These are phyloP conservation scores for Anoura caudifer DNA, from an alignment of 2,113 vertebrate genomes.

Conservation along the genomic window DNA sequence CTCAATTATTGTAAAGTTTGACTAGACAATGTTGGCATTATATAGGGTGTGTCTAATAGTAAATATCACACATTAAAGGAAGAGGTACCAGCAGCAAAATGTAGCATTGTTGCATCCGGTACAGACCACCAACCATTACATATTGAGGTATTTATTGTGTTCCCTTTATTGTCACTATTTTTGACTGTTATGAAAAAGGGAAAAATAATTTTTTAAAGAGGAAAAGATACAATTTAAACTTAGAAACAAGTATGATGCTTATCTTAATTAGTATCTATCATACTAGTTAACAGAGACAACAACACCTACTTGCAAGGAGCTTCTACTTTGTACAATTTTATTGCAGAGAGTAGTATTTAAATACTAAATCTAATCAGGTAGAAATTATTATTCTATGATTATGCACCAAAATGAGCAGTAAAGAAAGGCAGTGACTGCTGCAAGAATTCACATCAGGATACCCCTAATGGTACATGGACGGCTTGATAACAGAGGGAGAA, in stretches of 20 bases:
- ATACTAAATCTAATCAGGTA: conserved; percentile 1
- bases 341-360: conserved; percentile 19
- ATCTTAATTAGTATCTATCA: background rate
- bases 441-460: background rate
- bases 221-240: conserved; percentile 24
- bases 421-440: background rate
- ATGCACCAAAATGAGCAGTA: background rate
- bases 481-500: background rate
- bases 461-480: background rate
- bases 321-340: conserved; percentile 29
- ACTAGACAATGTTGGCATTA: background rate
- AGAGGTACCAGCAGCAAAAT: background rate
- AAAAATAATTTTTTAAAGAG: background rate
- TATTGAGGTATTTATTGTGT: background rate
- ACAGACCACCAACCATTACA: background rate
- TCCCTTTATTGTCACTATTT: background rate
- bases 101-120: background rate
- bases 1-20: conserved; percentile 29
- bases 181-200: background rate
- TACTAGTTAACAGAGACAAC: conserved; percentile 1
- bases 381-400: conserved; percentile 4
- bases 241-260: background rate
- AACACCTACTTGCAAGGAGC: background rate
- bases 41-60: background rate
- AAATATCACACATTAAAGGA: background rate